Base-by-base conservation (phyloP, 2,888 invertebrate genomes). In the Mechanitis messenoides region DNA sequence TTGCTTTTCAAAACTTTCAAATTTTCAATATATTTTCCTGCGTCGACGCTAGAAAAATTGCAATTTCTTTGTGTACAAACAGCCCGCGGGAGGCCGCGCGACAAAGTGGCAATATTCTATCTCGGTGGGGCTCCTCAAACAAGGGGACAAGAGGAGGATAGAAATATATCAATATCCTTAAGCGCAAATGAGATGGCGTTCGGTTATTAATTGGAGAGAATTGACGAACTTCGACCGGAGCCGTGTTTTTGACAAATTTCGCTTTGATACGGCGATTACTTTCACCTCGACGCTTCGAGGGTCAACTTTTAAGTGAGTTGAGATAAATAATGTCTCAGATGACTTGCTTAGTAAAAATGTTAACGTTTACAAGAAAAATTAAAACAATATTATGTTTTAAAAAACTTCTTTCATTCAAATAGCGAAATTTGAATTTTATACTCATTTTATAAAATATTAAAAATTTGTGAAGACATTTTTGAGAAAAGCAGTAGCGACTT, bases 101-200 rank as follows among this genome's bases (percentile, higher is more conserved):
- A 89, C 89, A 90, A 89, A 89, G 88, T 90, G 88, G 88, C 90
- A 89, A 90, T 90, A 90, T 88, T 85, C 83, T 76, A 81, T 86
- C 89, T 85, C 90, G 74, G 80, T 88, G 87, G 89, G 90, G 85
- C 78, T 84, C 79, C 88, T 85, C 85, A 87, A 88, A 87, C 86
- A 88, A 87, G 89, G 90, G 90, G 81, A 79, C 78, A 67, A 61
- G 81, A 85, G 58, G 20, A 74, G 69, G 84, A 87, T 55, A 60
- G 69, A 62, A 31, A 63, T 72, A 84, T 69, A 64, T 46, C 56
- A 60, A 63, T 55, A 45, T 47, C 33, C 9, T 11, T 12, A 65
- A 59, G 83, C 45, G 55, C 20, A 68, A 85, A 69, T 72, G 80
- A 71, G 84, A 82, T 57, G 63, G 67, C 47, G 47, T 61, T 72